Conservation (phyloP, 2,113 vertebrate genomes). For the Xiphophorus hellerii region DNA sequence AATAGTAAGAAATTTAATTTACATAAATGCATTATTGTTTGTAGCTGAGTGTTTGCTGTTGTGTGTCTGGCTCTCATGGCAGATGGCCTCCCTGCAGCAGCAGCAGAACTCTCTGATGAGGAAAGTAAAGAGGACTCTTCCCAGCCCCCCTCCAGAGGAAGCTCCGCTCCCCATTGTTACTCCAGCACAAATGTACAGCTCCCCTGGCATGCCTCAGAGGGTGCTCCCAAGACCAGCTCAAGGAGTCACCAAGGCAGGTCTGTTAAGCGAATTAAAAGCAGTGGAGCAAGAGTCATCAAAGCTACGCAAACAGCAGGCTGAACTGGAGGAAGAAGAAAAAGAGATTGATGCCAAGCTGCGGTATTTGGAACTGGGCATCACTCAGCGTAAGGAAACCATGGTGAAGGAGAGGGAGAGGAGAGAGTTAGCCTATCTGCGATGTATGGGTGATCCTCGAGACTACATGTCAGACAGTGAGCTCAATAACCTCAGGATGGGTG, state of each 20-base stretch:
- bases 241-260: slow-evolving; percentile 89
- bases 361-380: slow-evolving; percentile 95
- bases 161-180: slow-evolving; percentile 88
- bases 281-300: slow-evolving; percentile 98
- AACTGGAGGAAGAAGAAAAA: slow-evolving; percentile 98
- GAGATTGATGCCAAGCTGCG: slow-evolving; percentile 98
- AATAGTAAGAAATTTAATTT: slow-evolving; percentile 63
- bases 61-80: slow-evolving; percentile 66
- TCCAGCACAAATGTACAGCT: slow-evolving; percentile 89
- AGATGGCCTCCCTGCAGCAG: slow-evolving; percentile 93
- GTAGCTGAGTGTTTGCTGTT: slow-evolving; percentile 63
- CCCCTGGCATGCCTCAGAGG: slow-evolving; percentile 87
- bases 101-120: slow-evolving; percentile 92
- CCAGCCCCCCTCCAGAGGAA: slow-evolving; percentile 97
- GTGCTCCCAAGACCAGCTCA: slow-evolving; percentile 81
- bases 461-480: slow-evolving; percentile 98
- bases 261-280: slow-evolving; percentile 92
- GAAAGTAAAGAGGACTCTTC: slow-evolving; percentile 98
- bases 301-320: slow-evolving; percentile 96
- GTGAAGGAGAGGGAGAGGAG: slow-evolving; percentile 89
- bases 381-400: slow-evolving; percentile 94
- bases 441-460: slow-evolving; percentile 90
- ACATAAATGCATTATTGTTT: slow-evolving; percentile 65
- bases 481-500: slow-evolving; percentile 89
- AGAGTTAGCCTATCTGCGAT: slow-evolving; percentile 89